phyloP scores from a whole-genome alignment of 1,140 invertebrate genomes.

The Homalodisca vitripennis region DNA sequence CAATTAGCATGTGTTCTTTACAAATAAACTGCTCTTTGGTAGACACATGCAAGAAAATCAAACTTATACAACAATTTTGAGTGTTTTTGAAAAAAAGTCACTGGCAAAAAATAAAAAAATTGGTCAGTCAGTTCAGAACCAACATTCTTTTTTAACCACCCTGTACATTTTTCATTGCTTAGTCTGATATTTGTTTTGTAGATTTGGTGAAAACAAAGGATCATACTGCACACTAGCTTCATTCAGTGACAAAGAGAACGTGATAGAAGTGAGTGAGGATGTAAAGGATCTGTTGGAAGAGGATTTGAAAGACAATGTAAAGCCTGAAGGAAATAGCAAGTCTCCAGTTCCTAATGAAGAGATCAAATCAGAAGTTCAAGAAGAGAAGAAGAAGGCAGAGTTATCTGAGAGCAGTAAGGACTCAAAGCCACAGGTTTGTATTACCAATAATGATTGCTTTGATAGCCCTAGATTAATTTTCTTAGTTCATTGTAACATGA shows the following conservation, averaged over 20 bases:
- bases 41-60: too few species aligned
- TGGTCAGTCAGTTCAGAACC: too few species aligned
- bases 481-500: too few species aligned
- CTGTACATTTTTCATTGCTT: not conserved
- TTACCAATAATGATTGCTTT: too few species aligned
- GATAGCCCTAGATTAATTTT: too few species aligned
- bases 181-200: too few species aligned
- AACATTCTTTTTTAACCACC: not conserved
- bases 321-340: not conserved
- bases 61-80: too few species aligned
- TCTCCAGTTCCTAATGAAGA: not conserved
- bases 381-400: not conserved
- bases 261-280: conserved; percentile 15
- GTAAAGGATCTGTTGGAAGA: not conserved
- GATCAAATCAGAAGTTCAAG: not conserved
- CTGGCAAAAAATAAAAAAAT: too few species aligned
- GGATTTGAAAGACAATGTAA: not conserved
- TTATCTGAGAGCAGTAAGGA: not conserved
- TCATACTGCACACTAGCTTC: conserved; percentile 63
- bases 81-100: too few species aligned
- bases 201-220: conserved; percentile 63
- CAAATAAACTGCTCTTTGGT: too few species aligned
- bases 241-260: conserved; percentile 57
- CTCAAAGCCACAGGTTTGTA: conserved; percentile 7
- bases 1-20: too few species aligned